These are phyloP conservation scores for Aphidoletes aphidimyza DNA, from an alignment of 2,888 invertebrate genomes.

Conservation along the genomic window DNA sequence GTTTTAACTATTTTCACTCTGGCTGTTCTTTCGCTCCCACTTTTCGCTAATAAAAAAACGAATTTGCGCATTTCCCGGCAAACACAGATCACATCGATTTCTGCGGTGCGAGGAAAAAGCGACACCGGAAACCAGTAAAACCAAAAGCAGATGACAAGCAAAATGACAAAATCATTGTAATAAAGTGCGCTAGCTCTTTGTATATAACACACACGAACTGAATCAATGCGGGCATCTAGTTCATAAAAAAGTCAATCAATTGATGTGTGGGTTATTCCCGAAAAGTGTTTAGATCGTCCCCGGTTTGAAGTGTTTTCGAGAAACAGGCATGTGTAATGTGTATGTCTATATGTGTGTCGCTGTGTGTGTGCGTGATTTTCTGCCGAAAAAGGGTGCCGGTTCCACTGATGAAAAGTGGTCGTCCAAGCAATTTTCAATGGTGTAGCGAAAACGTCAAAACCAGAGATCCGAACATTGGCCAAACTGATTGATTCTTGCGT, in stretches of 20 bases:
- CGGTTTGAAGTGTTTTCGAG: neutral
- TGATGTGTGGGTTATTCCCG: too few relatives aligned
- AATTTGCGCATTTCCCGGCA: too few relatives aligned
- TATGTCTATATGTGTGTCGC: too few relatives aligned
- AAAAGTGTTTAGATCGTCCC: neutral
- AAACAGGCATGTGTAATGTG: neutral
- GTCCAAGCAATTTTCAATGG: neutral
- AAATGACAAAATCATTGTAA: slow-evolving; percentile 23
- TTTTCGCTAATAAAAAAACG: too few relatives aligned
- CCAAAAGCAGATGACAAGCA: neutral
- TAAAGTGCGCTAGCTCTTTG: neutral
- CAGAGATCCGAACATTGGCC: neutral
- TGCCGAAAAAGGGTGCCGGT: too few relatives aligned
- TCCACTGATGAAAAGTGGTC: neutral
- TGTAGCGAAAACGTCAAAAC: neutral
- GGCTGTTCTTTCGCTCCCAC: too few relatives aligned
- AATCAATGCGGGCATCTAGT: neutral
- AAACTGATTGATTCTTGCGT: neutral
- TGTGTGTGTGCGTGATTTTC: too few relatives aligned
- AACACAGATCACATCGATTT: too few relatives aligned
- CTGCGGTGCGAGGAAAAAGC: too few relatives aligned
- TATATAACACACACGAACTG: neutral
- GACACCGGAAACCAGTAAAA: too few relatives aligned
- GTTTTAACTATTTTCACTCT: too few relatives aligned
- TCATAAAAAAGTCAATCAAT: slow-evolving; percentile 6